These are phyloP conservation scores for Tromatobia lineatoria DNA, from an alignment of 2,888 invertebrate species.

Conservation along the genomic window DNA sequence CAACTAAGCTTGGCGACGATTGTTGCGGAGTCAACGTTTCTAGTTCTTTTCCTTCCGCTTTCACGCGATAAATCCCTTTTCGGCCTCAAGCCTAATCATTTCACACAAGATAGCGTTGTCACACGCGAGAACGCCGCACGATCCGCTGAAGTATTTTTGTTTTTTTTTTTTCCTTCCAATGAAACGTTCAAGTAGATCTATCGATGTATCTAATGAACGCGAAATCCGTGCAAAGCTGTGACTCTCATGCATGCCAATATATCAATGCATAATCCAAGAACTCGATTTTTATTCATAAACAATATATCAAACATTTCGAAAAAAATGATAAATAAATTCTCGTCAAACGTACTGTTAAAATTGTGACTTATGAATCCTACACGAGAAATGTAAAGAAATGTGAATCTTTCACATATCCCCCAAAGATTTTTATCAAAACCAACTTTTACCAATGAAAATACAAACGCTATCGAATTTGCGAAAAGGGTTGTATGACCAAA, in stretches of 20 bases:
- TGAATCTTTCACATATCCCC: no score
- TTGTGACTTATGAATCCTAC: no score
- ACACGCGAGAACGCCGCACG: conserved; percentile 68
- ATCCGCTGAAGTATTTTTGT: conserved; percentile 59
- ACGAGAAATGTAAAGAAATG: no score
- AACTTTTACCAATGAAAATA: no score
- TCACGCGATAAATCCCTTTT: conserved; percentile 4
- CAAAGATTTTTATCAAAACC: no score
- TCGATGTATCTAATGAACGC: conserved; percentile 52
- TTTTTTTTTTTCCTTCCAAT: conserved; percentile 42
- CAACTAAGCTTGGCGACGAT: neutral
- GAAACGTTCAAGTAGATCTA: conserved; percentile 53
- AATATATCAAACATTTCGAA: neutral
- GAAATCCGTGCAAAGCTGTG: conserved; percentile 67
- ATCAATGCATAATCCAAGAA: conserved; percentile 42
- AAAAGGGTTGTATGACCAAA: no score
- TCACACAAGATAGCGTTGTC: conserved; percentile 21
- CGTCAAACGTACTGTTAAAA: neutral
- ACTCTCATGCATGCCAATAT: conserved; percentile 46
- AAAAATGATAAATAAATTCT: neutral
- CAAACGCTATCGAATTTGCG: no score
- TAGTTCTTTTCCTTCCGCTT: conserved; percentile 18
- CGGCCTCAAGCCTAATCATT: conserved; percentile 47
- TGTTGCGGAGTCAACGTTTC: conserved; percentile 32
- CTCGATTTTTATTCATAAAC: conserved; percentile 8